Percentiles rank a stretch among this genome's conserved stretches.
phyloP scores from a whole-genome alignment of 2,113 vertebrate species.

The Formicarius rufipectus region DNA sequence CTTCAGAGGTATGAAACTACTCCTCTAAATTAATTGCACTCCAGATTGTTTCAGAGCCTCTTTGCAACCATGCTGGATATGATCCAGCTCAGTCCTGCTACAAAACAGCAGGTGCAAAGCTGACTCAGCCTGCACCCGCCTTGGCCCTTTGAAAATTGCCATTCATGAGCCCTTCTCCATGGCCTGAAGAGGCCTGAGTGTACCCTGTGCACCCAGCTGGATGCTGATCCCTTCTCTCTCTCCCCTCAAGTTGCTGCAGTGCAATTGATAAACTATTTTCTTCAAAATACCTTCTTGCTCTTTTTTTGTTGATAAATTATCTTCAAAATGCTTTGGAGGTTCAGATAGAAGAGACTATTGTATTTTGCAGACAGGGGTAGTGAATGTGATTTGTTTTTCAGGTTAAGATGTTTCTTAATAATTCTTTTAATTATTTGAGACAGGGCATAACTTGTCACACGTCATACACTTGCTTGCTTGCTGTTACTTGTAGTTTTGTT shows the following conservation, averaged over 20 bases:
- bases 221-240: neutral
- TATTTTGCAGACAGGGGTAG: neutral
- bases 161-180: fast-evolving
- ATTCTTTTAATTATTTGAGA: neutral
- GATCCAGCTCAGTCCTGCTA: neutral
- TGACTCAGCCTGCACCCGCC: fast-evolving
- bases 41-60: neutral
- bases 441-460: neutral
- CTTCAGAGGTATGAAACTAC: neutral
- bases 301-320: neutral
- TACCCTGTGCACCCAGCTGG: neutral
- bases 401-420: neutral
- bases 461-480: neutral
- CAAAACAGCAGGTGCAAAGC: neutral
- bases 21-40: neutral
- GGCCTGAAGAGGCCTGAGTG: neutral
- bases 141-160: neutral
- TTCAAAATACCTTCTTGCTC: neutral
- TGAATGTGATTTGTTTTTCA: neutral
- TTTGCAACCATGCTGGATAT: fast-evolving
- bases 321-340: neutral
- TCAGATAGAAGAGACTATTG: neutral
- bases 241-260: neutral
- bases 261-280: neutral
- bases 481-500: neutral